Evolutionary conservation across 2,797 vertebrate genomes (phyloP).

Genomic region (Rhynchotus rufescens): DNA sequence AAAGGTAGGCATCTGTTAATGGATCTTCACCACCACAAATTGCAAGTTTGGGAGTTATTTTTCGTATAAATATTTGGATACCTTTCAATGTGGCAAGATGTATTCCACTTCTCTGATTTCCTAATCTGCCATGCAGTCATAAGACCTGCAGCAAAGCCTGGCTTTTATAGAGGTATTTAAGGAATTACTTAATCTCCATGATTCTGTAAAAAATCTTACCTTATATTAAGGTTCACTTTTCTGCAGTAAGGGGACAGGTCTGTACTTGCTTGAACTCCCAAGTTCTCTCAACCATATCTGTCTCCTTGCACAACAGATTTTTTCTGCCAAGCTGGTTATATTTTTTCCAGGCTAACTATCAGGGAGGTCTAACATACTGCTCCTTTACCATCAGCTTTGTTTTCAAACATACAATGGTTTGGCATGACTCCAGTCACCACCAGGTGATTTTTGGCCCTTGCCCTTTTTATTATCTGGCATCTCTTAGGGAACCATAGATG

Average conservation of each 20-base stretch:
- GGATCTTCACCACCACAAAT: neutral
- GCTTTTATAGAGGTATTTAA: neutral
- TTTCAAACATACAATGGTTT: slow-evolving; percentile 70
- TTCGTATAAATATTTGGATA: neutral
- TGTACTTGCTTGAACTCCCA: neutral
- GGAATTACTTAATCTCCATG: neutral
- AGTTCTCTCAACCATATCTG: neutral
- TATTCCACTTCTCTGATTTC: neutral
- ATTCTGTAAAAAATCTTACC: neutral
- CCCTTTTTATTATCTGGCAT: slow-evolving; percentile 70
- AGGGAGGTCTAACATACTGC: slow-evolving; percentile 59
- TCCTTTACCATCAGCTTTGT: slow-evolving; percentile 58
- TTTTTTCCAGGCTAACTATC: slow-evolving; percentile 62
- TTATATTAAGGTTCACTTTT: neutral
- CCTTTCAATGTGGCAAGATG: neutral
- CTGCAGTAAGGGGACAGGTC: neutral
- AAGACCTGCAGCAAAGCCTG: neutral
- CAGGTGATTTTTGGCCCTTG: slow-evolving; percentile 78
- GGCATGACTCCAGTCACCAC: slow-evolving; percentile 72
- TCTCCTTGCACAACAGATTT: slow-evolving; percentile 15
- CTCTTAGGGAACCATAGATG: slow-evolving; percentile 59
- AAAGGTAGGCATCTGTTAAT: neutral
- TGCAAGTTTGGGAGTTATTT: neutral
- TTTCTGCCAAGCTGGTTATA: slow-evolving; percentile 11
- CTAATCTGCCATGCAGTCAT: neutral